These are phyloP conservation scores for Umimayanthus kanabou DNA, from an alignment of 92 coral and sea anemone genomes.

Conservation along the genomic window DNA sequence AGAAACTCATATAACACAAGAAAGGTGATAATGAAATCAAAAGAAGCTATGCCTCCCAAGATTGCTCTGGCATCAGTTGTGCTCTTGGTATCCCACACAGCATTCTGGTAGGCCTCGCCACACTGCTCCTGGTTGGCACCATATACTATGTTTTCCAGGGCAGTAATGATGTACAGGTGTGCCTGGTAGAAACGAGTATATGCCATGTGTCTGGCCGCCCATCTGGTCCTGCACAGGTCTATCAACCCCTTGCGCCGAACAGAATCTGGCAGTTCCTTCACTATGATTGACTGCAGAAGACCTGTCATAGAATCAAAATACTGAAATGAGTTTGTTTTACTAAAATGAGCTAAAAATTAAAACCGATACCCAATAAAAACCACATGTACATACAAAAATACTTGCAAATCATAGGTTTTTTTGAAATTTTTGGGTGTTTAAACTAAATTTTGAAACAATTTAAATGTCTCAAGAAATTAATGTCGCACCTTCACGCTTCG, in stretches of 20 bases:
- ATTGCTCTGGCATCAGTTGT: slow-evolving; percentile 36
- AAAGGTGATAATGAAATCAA: neutral
- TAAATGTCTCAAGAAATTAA: too few relatives aligned
- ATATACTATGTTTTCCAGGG: neutral
- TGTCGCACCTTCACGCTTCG: too few relatives aligned
- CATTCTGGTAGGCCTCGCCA: slow-evolving; percentile 31
- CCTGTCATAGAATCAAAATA: too few relatives aligned
- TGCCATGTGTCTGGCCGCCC: slow-evolving; percentile 45
- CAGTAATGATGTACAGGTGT: slow-evolving; percentile 10
- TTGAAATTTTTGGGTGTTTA: too few relatives aligned
- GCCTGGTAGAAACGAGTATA: slow-evolving; percentile 28
- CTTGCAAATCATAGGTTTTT: too few relatives aligned
- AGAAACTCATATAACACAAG: slow-evolving; percentile 22
- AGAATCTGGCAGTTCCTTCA: neutral
- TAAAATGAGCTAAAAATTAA: too few relatives aligned
- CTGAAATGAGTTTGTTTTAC: too few relatives aligned
- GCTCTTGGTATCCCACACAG: slow-evolving; percentile 26
- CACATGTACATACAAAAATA: too few relatives aligned
- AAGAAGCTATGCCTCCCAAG: neutral
- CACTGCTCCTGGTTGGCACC: slow-evolving; percentile 35
- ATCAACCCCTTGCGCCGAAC: slow-evolving; percentile 36
- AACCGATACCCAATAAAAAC: too few relatives aligned
- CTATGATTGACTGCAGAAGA: too few relatives aligned
- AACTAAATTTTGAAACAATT: too few relatives aligned
- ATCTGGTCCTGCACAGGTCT: slow-evolving; percentile 47